Evolutionary conservation across 2,888 invertebrate species (phyloP), one percentile per base, ranked within the genome.

Genomic region (Tiliacea aurago): DNA sequence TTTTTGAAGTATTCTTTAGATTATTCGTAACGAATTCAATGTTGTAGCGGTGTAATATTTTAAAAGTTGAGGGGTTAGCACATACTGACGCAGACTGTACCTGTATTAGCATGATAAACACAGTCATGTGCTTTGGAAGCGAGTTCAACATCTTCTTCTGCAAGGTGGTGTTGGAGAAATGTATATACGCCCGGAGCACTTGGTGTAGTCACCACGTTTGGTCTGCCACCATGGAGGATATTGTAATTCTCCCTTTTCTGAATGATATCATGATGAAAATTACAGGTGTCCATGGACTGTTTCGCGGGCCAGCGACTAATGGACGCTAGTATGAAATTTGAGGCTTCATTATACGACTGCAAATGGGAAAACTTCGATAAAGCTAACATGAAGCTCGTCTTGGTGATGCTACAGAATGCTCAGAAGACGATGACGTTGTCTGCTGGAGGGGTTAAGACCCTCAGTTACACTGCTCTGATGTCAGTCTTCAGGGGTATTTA

Each of bases 291-390:
- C 0, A 90, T 93, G 84, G 93, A 94, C 75, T 94, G 94, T 77
- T 87, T 90, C 1, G 88, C 88, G 3, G 95, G 95, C 0, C 95
- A 94, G 76, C 87, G 89, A 3, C 78, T 95, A 0, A 90, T 92
- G 65, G 93, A 94, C 23, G 93, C 94, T 0, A 90, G 90, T 71
- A 23, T 81, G 0, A 64, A 70, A 0, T 94, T 95, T 37, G 92
- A 93, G 63, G 73, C 75, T 0, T 91, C 94, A 0, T 90, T 95
- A 0, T 95, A 94, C 51, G 85, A 85, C 55, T 93, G 92, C 56
- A 89, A 92, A 49, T 95, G 95, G 94, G 94, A 95, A 83, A 91
- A 92, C 28, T 94, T 94, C 41, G 89, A 93, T 63, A 87, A 76
- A 1, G 37, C 70, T 2, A 94, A 94, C 66, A 92, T 88, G 91